Conservation (phyloP, 1,140 invertebrate species). For the Eriosoma lanigerum region DNA sequence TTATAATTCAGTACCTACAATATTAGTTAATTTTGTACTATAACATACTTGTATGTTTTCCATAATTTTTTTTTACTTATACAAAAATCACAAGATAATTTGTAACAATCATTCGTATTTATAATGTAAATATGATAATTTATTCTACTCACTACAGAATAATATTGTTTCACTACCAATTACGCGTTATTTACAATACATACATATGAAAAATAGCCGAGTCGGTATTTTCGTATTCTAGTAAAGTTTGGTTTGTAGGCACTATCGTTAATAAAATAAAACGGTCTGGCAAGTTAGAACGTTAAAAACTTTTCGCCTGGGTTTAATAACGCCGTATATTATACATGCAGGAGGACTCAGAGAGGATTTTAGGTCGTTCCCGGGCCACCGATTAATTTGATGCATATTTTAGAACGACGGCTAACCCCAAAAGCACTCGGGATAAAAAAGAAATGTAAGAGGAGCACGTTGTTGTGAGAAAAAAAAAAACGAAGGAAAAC, state of each 20-base stretch:
- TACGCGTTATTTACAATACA: too few relatives aligned
- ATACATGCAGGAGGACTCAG: constrained; percentile 39
- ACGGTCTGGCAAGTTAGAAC: constrained; percentile 49
- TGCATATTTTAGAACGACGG: constrained; percentile 45
- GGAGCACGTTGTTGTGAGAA: constrained; percentile 4
- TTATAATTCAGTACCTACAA: too few relatives aligned
- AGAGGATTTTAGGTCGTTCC: constrained; percentile 51
- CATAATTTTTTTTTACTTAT: too few relatives aligned
- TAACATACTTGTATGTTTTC: too few relatives aligned
- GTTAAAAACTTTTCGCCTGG: constrained; percentile 47
- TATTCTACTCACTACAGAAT: too few relatives aligned
- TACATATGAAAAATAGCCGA: not conserved
- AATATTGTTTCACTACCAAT: too few relatives aligned
- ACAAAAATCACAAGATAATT: too few relatives aligned
- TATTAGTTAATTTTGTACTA: too few relatives aligned
- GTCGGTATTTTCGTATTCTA: constrained; percentile 5
- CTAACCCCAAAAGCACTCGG: constrained; percentile 31
- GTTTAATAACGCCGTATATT: constrained; percentile 40
- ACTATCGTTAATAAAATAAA: constrained; percentile 44
- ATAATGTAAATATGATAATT: too few relatives aligned
- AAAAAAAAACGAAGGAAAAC: not conserved
- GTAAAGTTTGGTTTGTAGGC: constrained; percentile 41
- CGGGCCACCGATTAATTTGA: constrained; percentile 51
- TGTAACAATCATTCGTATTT: too few relatives aligned
- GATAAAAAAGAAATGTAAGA: constrained; percentile 36